Conservation (phyloP, 1,140 invertebrate species). For the Myzus persicae region DNA sequence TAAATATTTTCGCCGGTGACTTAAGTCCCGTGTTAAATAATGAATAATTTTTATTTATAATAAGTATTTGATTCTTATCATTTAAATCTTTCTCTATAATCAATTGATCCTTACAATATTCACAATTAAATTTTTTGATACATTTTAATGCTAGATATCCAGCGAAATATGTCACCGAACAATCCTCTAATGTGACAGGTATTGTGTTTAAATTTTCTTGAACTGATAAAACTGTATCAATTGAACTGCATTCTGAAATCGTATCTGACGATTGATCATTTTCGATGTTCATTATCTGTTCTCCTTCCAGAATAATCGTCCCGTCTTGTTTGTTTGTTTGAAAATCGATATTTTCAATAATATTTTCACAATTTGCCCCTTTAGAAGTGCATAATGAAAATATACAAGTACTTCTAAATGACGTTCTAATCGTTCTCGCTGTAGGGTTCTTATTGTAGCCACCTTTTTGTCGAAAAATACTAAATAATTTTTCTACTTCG, state of each 20-base stretch:
- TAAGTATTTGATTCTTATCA: not conserved
- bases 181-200: not conserved
- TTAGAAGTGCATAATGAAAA: conserved; percentile 48
- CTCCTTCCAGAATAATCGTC: not conserved
- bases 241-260: not conserved
- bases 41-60: conserved; percentile 3
- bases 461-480: conserved; percentile 21
- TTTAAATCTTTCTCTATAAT: not conserved
- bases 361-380: conserved; percentile 73
- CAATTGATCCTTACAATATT: not conserved
- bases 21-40: not conserved
- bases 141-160: not conserved
- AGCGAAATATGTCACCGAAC: not conserved
- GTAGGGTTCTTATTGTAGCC: conserved; percentile 42
- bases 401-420: conserved; percentile 32
- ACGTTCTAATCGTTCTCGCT: conserved; percentile 42
- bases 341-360: not conserved
- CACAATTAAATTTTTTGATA: not conserved
- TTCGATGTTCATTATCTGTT: not conserved
- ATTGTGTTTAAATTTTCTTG: not conserved
- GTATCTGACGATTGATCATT: not conserved
- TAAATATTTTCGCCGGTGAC: not conserved
- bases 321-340: not conserved
- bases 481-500: conserved; percentile 31
- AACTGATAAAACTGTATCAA: not conserved